Evolutionary conservation across 1,140 invertebrate genomes (phyloP).

Genomic region (Drosophila mauritiana): DNA sequence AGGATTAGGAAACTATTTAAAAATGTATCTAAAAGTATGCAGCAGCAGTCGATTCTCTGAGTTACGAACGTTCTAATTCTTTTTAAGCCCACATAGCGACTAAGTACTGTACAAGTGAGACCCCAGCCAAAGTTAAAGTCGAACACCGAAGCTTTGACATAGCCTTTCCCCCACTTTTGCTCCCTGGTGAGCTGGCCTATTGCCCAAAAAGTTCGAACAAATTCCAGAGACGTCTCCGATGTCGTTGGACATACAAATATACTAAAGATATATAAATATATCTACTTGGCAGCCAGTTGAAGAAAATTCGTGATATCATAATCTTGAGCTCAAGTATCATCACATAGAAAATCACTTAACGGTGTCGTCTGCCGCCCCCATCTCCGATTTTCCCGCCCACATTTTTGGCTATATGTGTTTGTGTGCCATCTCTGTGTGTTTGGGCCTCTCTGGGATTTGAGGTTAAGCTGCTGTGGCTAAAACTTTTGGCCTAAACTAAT

Average conservation of each 20-base stretch:
- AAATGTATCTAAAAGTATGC: too few relatives aligned
- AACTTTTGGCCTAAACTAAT: conserved; percentile 82
- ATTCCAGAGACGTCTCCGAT: conserved; percentile 61
- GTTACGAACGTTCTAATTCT: too few relatives aligned
- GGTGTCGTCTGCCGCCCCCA: conserved; percentile 49
- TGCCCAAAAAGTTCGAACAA: conserved; percentile 65
- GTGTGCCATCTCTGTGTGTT: neutral
- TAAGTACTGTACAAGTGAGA: conserved; percentile 11
- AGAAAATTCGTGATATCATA: conserved; percentile 80
- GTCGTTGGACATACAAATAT: conserved; percentile 4
- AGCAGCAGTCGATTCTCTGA: too few relatives aligned
- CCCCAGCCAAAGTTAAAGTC: conserved; percentile 34
- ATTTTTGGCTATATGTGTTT: neutral
- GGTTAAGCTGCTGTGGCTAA: conserved; percentile 80
- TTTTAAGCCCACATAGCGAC: neutral
- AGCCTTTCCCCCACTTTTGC: neutral
- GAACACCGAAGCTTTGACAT: conserved; percentile 42
- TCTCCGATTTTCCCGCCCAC: conserved; percentile 2
- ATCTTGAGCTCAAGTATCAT: conserved; percentile 82
- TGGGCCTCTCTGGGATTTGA: conserved; percentile 62
- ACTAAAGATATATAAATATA: neutral
- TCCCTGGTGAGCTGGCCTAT: conserved; percentile 47
- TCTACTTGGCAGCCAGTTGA: conserved; percentile 45
- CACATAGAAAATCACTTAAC: conserved; percentile 83
- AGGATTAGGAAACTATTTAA: too few relatives aligned